These are phyloP conservation scores for Arrhopalites spinosus DNA, from an alignment of 2,888 invertebrate genomes.

Conservation along the genomic window DNA sequence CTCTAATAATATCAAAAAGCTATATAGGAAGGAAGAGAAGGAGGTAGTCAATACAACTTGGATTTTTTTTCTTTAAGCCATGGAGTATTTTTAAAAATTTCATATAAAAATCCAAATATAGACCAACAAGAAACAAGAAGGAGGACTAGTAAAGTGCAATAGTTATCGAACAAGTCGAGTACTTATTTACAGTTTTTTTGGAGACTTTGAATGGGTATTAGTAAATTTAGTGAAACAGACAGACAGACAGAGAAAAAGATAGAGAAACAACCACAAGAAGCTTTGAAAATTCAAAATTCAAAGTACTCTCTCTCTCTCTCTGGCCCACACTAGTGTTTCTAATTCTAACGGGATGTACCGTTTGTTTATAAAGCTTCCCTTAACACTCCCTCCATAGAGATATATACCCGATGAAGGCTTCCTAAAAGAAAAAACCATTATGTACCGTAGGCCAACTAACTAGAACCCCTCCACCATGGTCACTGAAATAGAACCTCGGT, in stretches of 20 bases:
- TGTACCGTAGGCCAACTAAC: too few species aligned
- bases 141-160: too few species aligned
- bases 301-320: neutral
- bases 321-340: neutral
- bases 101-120: conserved; percentile 31
- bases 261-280: neutral
- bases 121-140: too few species aligned
- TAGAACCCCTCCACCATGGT: too few species aligned
- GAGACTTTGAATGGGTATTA: too few species aligned
- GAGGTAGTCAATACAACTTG: neutral
- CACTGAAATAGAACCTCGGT: neutral
- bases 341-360: too few species aligned
- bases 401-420: neutral
- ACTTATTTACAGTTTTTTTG: too few species aligned
- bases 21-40: neutral
- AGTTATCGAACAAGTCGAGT: neutral
- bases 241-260: neutral
- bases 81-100: conserved; percentile 18
- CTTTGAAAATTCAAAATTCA: neutral
- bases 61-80: neutral
- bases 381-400: neutral
- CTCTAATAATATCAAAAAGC: neutral
- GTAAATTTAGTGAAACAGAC: too few species aligned
- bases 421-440: too few species aligned
- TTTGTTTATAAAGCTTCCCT: neutral